Evolutionary conservation across 2,113 vertebrate species (phyloP).

Genomic region (Brachyistius frenatus): DNA sequence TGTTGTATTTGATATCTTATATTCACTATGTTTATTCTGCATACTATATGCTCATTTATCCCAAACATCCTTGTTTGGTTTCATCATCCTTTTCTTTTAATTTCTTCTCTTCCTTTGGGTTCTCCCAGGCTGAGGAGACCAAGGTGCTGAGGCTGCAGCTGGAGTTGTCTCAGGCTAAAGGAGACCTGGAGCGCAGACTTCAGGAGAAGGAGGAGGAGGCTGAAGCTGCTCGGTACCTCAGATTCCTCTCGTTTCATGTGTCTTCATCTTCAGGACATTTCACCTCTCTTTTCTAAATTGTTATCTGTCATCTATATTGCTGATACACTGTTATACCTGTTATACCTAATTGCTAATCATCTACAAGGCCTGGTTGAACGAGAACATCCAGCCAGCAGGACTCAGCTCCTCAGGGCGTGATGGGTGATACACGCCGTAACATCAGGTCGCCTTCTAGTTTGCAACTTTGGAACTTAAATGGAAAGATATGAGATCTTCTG

Average conservation of each 20-base stretch:
- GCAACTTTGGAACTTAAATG: too few species aligned
- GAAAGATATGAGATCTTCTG: too few species aligned
- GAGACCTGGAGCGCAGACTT: constrained; percentile 83
- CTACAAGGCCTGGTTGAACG: too few species aligned
- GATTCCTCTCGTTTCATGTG: neutral
- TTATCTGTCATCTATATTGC: too few species aligned
- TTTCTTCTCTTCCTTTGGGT: neutral
- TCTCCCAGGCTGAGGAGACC: constrained; percentile 84
- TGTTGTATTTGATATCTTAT: neutral
- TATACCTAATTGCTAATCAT: too few species aligned
- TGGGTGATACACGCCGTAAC: too few species aligned
- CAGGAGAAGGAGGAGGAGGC: constrained; percentile 88
- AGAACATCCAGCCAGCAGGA: too few species aligned
- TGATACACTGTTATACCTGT: too few species aligned
- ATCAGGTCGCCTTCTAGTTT: too few species aligned
- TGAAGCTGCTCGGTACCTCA: constrained; percentile 80
- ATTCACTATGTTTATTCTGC: too few species aligned
- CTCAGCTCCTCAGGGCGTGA: too few species aligned
- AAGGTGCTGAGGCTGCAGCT: constrained; percentile 86
- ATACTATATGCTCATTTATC: neutral
- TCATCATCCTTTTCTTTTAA: neutral
- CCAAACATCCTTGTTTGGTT: neutral
- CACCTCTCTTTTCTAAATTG: too few species aligned
- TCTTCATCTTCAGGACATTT: neutral
- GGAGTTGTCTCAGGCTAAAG: constrained; percentile 85